phyloP scores from a whole-genome alignment of 2,113 vertebrate species.

The Bujurquina vittata region DNA sequence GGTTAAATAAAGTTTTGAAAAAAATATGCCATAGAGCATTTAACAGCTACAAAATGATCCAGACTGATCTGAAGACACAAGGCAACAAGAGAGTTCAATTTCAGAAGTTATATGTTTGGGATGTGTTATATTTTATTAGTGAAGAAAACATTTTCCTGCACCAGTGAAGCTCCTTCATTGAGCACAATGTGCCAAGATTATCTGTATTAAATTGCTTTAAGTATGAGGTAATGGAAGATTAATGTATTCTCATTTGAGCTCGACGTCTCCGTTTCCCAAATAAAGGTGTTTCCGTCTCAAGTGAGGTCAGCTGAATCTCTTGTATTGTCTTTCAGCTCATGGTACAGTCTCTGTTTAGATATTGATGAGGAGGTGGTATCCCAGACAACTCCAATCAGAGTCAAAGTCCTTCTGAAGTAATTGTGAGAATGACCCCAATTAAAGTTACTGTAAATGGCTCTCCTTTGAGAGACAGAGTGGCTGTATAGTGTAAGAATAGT shows the following conservation, averaged over 20 bases:
- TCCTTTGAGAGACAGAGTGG: too few species aligned
- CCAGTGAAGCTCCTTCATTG: rapidly evolving
- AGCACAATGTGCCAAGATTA: not conserved
- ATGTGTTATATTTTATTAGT: not conserved
- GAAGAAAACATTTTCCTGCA: not conserved
- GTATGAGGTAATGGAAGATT: not conserved
- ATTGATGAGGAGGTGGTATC: slow-evolving; percentile 66
- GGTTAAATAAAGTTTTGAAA: not conserved
- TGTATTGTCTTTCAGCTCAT: slow-evolving; percentile 49
- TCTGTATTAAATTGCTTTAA: not conserved
- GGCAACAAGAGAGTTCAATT: not conserved
- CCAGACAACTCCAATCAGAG: slow-evolving; percentile 30
- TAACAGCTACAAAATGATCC: not conserved
- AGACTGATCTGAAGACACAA: rapidly evolving
- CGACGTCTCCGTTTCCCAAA: slow-evolving; percentile 31
- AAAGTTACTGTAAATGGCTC: too few species aligned
- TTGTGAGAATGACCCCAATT: too few species aligned
- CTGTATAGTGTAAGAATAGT: too few species aligned
- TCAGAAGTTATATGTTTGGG: not conserved
- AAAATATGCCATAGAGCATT: not conserved
- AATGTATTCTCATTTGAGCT: slow-evolving; percentile 18
- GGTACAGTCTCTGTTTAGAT: slow-evolving; percentile 57
- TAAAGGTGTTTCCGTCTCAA: slow-evolving; percentile 31
- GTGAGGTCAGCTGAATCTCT: slow-evolving; percentile 22
- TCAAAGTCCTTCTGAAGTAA: slow-evolving; percentile 5